These are phyloP conservation scores for Leptobrachium leishanense DNA, from an alignment of 2,113 vertebrate genomes.

Conservation along the genomic window DNA sequence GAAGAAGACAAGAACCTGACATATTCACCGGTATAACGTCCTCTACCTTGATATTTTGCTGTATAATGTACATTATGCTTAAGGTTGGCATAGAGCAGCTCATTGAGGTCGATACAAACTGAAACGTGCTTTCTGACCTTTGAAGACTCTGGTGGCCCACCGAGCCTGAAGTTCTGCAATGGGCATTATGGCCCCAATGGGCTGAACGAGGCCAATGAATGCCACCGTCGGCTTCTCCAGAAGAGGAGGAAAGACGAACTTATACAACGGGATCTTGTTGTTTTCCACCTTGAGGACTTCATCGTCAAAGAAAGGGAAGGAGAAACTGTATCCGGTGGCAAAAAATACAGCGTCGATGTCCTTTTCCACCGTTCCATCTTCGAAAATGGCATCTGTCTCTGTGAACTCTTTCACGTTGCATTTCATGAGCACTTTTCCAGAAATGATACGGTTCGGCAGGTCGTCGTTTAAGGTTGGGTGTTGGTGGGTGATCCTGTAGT, in stretches of 20 bases:
- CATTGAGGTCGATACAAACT: too few relatives aligned
- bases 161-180: constrained; percentile 63
- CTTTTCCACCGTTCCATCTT: constrained; percentile 60
- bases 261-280: constrained; percentile 63
- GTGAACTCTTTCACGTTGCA: constrained; percentile 58
- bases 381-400: constrained; percentile 58
- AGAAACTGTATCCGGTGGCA: constrained; percentile 61
- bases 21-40: too few relatives aligned
- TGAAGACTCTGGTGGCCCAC: constrained; percentile 62
- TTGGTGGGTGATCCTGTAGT: constrained; percentile 52
- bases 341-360: constrained; percentile 65
- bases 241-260: constrained; percentile 62
- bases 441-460: constrained; percentile 63
- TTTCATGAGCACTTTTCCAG: constrained; percentile 62
- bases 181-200: constrained; percentile 59
- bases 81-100: too few relatives aligned
- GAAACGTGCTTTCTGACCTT: too few relatives aligned
- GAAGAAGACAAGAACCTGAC: too few relatives aligned
- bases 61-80: too few relatives aligned
- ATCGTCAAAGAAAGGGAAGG: constrained; percentile 63
- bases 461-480: constrained; percentile 59
- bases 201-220: constrained; percentile 60
- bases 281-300: constrained; percentile 49
- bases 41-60: too few relatives aligned
- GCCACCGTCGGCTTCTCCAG: constrained; percentile 62